Conservation (phyloP, 2,113 vertebrate genomes). For the Hyaena hyaena region DNA sequence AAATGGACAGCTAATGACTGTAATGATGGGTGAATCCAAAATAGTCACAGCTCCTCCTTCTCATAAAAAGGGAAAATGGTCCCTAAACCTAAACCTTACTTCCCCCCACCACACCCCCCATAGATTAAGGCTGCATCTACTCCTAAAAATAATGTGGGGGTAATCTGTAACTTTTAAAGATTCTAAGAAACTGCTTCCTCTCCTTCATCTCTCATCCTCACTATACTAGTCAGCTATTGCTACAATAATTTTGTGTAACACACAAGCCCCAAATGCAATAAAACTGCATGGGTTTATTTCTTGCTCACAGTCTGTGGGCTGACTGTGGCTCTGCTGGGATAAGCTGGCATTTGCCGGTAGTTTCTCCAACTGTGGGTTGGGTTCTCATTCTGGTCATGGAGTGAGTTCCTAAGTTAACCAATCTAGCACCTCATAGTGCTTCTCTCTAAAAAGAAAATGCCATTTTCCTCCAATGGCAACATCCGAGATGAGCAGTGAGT, state of each 20-base stretch:
- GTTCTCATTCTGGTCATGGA: background rate
- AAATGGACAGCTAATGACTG: slow-evolving; percentile 7
- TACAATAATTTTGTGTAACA: slow-evolving; percentile 11
- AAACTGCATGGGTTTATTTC: background rate
- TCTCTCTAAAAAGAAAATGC: background rate
- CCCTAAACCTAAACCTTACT: background rate
- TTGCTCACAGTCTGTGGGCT: background rate
- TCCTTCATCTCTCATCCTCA: background rate
- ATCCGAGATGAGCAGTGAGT: slow-evolving; percentile 3
- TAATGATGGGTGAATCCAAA: background rate
- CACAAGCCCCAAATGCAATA: slow-evolving; percentile 25
- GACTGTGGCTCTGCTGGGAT: background rate
- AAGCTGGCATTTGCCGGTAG: background rate
- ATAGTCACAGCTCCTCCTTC: background rate
- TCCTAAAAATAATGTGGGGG: background rate
- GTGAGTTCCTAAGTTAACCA: background rate
- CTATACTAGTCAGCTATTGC: background rate
- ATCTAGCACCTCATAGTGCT: background rate
- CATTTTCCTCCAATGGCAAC: background rate
- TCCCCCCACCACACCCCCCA: background rate
- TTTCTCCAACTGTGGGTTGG: background rate
- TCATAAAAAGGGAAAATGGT: background rate
- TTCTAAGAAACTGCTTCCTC: slow-evolving; percentile 24
- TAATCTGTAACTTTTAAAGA: background rate
- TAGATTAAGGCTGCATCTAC: background rate